Percentiles rank a stretch among this genome's conserved stretches.
Conservation (phyloP, 2,797 vertebrate genomes). For the Lithobates pipiens region DNA sequence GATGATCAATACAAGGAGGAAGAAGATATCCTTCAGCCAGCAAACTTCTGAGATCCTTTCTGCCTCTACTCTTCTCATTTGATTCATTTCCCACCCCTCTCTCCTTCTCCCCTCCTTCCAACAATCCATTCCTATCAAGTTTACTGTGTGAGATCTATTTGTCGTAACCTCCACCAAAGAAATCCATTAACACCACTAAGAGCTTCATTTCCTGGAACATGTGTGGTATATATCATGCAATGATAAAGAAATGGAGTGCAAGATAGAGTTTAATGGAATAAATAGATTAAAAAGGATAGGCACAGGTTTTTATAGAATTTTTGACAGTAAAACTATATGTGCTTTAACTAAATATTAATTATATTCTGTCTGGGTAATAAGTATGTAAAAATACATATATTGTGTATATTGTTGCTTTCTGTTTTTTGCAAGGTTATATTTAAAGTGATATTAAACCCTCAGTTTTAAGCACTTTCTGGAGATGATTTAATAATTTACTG, state of each 20-base stretch:
- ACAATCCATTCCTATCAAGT: conserved; percentile 59
- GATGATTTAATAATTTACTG: no score
- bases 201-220: conserved; percentile 63
- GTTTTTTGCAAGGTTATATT: no score
- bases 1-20: conserved; percentile 60
- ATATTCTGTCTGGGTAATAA: no score
- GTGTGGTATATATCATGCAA: conserved; percentile 36
- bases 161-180: conserved; percentile 56
- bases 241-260: conserved; percentile 1
- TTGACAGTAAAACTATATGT: no score
- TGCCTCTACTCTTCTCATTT: conserved; percentile 13
- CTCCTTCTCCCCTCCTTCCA: conserved; percentile 18
- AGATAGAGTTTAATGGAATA: conserved; percentile 1
- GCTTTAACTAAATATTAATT: no score
- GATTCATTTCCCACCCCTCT: conserved; percentile 33
- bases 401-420: no score
- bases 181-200: conserved; percentile 58
- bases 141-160: conserved; percentile 54
- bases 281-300: conserved; percentile 1
- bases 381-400: no score
- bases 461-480: no score
- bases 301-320: neutral
- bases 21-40: conserved; percentile 62
- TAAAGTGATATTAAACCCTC: no score
- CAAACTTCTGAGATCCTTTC: conserved; percentile 31